Percentiles rank a stretch among this genome's conserved stretches.
Evolutionary conservation across 1,140 invertebrate species (phyloP).

Genomic region (Conus ventricosus): DNA sequence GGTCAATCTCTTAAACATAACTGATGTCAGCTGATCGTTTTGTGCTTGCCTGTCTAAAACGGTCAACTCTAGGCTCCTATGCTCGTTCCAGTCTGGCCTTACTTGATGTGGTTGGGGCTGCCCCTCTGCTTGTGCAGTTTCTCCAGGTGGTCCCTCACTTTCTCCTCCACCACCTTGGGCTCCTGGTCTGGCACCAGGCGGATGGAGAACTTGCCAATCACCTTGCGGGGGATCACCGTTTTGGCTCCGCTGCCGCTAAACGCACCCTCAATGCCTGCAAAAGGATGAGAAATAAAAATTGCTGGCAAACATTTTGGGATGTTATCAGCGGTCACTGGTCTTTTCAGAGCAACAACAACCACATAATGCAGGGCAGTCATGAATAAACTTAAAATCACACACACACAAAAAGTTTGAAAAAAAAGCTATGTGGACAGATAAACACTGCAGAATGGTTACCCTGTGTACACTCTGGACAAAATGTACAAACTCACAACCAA

Average conservation of each 20-base stretch:
- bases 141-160: constrained; percentile 79
- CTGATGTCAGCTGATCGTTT: too few relatives aligned
- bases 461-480: too few relatives aligned
- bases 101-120: constrained; percentile 80
- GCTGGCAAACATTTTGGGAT: background rate
- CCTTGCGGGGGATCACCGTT: constrained; percentile 95
- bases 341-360: constrained; percentile 3
- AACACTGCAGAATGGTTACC: too few relatives aligned
- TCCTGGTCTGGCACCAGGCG: constrained; percentile 94
- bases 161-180: constrained; percentile 82
- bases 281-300: background rate
- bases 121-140: constrained; percentile 82
- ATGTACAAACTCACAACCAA: too few relatives aligned
- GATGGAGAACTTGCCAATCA: constrained; percentile 97
- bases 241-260: constrained; percentile 94
- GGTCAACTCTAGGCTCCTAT: too few relatives aligned
- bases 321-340: background rate
- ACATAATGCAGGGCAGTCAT: background rate
- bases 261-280: constrained; percentile 88
- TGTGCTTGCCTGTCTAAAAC: too few relatives aligned
- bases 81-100: background rate
- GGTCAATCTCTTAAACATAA: too few relatives aligned
- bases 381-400: background rate
- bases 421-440: too few relatives aligned
- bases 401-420: background rate